A percentile compares a stretch with the other conserved stretches of the same genome.
Conservation (phyloP, 2,797 vertebrate species). For the Sparus aurata region DNA sequence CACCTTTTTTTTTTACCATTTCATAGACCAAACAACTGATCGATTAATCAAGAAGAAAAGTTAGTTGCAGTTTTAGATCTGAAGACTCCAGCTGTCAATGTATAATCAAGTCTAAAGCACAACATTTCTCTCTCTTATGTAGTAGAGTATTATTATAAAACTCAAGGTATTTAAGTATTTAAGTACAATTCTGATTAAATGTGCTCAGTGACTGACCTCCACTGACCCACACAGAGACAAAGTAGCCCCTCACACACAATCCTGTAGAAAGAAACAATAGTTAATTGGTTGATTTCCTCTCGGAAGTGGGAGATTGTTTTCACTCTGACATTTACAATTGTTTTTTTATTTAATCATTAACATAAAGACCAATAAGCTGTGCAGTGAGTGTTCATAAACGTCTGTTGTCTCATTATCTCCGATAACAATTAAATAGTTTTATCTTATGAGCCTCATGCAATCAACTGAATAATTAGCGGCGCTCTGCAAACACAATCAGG, state of each 20-base stretch:
- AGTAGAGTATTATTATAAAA: background rate
- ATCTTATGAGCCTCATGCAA: constrained; percentile 15
- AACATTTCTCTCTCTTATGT: too few species aligned
- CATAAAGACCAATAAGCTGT: constrained; percentile 17
- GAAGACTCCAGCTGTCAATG: background rate
- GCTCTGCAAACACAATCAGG: constrained; percentile 25
- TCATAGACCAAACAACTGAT: too few species aligned
- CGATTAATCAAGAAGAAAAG: too few species aligned
- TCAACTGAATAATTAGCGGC: constrained; percentile 32
- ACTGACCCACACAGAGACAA: background rate
- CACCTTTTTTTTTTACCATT: too few species aligned
- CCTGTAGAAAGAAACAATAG: background rate
- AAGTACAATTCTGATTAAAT: background rate
- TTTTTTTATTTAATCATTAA: background rate
- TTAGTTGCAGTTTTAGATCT: background rate
- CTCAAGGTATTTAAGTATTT: background rate
- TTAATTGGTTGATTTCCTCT: background rate
- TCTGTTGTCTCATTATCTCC: constrained; percentile 31
- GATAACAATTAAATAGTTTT: constrained; percentile 14
- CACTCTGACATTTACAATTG: background rate
- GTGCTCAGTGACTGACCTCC: background rate
- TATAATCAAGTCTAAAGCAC: too few species aligned
- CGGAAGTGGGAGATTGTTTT: background rate
- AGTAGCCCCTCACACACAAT: background rate
- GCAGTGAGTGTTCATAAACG: background rate